Percentiles rank a stretch among this genome's conserved stretches.
Evolutionary conservation across 2,888 invertebrate species (phyloP).

Genomic region (Rotaria macrura): DNA sequence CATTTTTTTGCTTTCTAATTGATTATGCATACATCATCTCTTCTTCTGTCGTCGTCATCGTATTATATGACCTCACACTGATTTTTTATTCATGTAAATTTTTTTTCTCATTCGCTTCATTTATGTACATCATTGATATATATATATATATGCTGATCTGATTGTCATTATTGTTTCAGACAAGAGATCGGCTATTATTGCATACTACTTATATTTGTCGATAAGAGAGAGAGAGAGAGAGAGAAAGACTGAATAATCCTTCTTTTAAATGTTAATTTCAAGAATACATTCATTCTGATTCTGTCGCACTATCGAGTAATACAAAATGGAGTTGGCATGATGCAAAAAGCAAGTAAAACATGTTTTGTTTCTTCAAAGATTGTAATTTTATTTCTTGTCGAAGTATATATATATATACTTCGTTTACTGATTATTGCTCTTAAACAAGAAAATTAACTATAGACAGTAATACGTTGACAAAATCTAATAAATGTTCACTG

Average conservation of each 20-base stretch:
- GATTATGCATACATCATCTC: slow-evolving; percentile 16
- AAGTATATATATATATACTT: too few relatives aligned
- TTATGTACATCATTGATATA: background rate
- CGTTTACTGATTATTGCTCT: too few relatives aligned
- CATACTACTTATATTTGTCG: background rate
- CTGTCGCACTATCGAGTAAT: too few relatives aligned
- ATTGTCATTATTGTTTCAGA: background rate
- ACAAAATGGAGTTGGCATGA: too few relatives aligned
- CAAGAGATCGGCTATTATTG: background rate
- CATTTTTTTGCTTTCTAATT: background rate
- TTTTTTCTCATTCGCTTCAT: background rate
- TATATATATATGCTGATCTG: background rate
- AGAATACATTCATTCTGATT: background rate
- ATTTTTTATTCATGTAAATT: slow-evolving; percentile 24
- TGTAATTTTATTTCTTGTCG: too few relatives aligned
- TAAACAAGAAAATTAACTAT: too few relatives aligned
- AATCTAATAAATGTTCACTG: too few relatives aligned
- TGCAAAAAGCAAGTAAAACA: too few relatives aligned
- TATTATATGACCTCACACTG: background rate
- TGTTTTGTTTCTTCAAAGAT: too few relatives aligned
- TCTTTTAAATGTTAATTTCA: background rate
- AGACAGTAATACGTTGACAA: too few relatives aligned
- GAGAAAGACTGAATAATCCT: too few relatives aligned
- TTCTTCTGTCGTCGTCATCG: slow-evolving; percentile 10
- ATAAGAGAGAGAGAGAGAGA: background rate